phyloP scores from a whole-genome alignment of 2,888 invertebrate genomes.

The Heliconius hortense region DNA sequence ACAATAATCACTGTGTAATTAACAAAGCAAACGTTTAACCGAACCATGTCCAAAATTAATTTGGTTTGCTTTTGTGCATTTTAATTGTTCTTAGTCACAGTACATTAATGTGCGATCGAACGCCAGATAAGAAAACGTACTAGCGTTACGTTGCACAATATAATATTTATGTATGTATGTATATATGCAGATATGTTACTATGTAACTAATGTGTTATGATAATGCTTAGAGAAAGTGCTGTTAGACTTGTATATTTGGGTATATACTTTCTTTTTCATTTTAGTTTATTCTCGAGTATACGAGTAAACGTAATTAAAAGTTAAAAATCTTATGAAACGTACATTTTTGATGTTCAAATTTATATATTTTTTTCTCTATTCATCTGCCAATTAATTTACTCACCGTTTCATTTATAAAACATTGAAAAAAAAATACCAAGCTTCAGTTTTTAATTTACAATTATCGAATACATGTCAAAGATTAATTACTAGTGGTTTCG shows the following conservation, averaged over 20 bases:
- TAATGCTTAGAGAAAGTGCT: slow-evolving; percentile 1
- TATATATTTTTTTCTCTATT: too few relatives aligned
- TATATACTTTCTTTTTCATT: neutral
- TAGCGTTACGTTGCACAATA: slow-evolving; percentile 7
- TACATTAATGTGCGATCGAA: slow-evolving; percentile 33
- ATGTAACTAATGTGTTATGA: slow-evolving; percentile 11
- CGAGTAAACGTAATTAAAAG: neutral
- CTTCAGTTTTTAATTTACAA: neutral
- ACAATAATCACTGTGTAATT: slow-evolving; percentile 20
- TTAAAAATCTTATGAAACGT: neutral
- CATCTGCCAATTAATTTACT: neutral
- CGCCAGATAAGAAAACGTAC: slow-evolving; percentile 31
- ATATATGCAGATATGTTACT: neutral
- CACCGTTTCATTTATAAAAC: too few relatives aligned
- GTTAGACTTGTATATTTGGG: neutral
- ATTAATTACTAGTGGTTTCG: neutral
- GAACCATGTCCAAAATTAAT: slow-evolving; percentile 22
- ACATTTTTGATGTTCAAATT: neutral
- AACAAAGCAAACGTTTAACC: slow-evolving; percentile 22
- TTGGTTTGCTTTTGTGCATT: slow-evolving; percentile 27
- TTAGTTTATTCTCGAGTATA: neutral
- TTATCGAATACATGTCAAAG: neutral
- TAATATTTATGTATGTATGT: neutral
- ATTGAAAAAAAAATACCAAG: too few relatives aligned
- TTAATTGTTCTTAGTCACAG: slow-evolving; percentile 41